These are phyloP conservation scores for Littorina saxatilis DNA, from an alignment of 1,140 invertebrate species.

Conservation along the genomic window DNA sequence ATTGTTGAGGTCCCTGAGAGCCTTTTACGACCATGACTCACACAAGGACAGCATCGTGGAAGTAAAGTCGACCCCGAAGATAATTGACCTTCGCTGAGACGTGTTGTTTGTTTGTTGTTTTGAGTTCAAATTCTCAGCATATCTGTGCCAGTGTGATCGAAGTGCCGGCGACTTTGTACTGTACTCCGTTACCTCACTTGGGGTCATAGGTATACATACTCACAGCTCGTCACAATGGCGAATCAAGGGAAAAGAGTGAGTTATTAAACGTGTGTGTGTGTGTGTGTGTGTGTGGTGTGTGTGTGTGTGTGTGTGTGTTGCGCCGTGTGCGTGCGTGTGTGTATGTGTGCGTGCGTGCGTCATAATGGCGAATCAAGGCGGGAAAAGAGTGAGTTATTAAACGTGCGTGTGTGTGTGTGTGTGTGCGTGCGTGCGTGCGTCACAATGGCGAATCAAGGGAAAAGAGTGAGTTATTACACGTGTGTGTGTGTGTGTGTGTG, in stretches of 20 bases:
- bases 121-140: too few species aligned
- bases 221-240: not conserved
- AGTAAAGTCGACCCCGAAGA: too few species aligned
- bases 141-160: not conserved
- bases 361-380: not conserved
- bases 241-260: not conserved
- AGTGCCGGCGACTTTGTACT: not conserved
- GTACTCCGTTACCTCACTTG: not conserved
- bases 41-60: too few species aligned
- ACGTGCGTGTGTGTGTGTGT: slow-evolving; percentile 17
- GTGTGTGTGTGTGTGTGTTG: not conserved
- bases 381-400: not conserved
- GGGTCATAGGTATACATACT: not conserved
- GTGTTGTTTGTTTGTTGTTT: too few species aligned
- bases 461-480: not conserved
- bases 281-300: not conserved
- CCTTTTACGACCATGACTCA: too few species aligned
- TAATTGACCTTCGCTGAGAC: too few species aligned
- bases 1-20: too few species aligned
- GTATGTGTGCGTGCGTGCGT: not conserved
- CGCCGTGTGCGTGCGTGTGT: not conserved
- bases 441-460: not conserved
- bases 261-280: not conserved
- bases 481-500: not conserved
- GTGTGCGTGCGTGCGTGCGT: not conserved